These are phyloP conservation scores for Tragelaphus scriptus DNA, from an alignment of 2,113 vertebrate genomes.

Conservation along the genomic window DNA sequence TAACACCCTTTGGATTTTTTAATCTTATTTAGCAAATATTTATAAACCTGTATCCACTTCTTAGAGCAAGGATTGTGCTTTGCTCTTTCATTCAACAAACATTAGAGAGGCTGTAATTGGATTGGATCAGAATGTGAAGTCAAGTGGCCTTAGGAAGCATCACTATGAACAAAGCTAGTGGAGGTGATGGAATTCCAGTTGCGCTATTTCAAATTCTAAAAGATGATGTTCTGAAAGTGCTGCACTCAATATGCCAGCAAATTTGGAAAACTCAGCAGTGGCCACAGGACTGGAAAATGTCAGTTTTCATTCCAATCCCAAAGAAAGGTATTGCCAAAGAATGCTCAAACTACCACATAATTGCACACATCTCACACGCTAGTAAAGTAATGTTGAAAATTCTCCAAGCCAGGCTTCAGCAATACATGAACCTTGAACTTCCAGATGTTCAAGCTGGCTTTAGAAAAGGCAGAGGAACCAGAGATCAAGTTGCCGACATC, in stretches of 20 bases:
- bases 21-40: neutral
- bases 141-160: neutral
- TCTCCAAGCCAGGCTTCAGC: neutral
- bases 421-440: neutral
- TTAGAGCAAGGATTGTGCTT: neutral
- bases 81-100: neutral
- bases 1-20: accelerated
- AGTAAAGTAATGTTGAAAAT: neutral
- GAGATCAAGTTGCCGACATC: neutral
- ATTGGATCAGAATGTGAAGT: neutral
- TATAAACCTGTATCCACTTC: neutral
- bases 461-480: neutral
- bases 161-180: neutral
- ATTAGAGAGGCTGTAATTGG: neutral
- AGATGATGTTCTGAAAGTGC: neutral
- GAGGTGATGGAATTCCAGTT: neutral
- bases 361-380: neutral
- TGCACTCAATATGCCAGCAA: neutral
- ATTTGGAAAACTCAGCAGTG: neutral
- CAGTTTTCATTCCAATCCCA: neutral
- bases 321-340: neutral
- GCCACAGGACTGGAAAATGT: neutral
- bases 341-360: neutral
- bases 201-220: neutral
- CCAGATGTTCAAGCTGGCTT: neutral